These are phyloP conservation scores for Protobothrops flavoviridis DNA, from an alignment of 2,113 vertebrate species.

Conservation along the genomic window DNA sequence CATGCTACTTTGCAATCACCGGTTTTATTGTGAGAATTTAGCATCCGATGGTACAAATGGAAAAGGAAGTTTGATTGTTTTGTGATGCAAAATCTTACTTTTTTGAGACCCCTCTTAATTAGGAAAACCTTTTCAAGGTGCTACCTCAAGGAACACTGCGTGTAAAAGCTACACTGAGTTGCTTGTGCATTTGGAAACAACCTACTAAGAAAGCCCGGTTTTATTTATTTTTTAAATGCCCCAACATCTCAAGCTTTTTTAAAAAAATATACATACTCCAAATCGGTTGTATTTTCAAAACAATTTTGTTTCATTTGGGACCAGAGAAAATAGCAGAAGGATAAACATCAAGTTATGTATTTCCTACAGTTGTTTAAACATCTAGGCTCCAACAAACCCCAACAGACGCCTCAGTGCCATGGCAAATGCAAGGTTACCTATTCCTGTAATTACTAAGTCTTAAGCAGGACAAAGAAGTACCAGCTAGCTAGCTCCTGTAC, in stretches of 20 bases:
- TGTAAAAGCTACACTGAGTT: background rate
- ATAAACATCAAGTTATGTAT: constrained; percentile 20
- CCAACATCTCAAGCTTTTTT: background rate
- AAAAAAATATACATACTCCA: background rate
- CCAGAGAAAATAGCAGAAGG: background rate
- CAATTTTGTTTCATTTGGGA: background rate
- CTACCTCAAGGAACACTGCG: background rate
- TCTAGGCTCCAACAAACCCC: constrained; percentile 29
- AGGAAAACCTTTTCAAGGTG: background rate
- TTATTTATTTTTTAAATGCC: background rate
- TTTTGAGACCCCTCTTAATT: background rate
- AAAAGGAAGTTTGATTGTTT: background rate
- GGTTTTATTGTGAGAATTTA: background rate
- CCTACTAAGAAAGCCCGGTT: background rate
- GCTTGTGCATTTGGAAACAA: background rate
- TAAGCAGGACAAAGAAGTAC: background rate
- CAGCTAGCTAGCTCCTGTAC: background rate
- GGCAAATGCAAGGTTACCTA: constrained; percentile 50
- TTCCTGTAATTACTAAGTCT: constrained; percentile 43
- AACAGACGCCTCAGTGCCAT: constrained; percentile 42
- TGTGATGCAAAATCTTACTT: background rate
- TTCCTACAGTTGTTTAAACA: constrained; percentile 27
- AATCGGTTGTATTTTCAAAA: background rate
- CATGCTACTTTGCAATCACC: background rate
- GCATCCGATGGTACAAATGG: background rate